Base-by-base conservation (phyloP, 2,888 invertebrate genomes). In the Punctoribates punctum region DNA sequence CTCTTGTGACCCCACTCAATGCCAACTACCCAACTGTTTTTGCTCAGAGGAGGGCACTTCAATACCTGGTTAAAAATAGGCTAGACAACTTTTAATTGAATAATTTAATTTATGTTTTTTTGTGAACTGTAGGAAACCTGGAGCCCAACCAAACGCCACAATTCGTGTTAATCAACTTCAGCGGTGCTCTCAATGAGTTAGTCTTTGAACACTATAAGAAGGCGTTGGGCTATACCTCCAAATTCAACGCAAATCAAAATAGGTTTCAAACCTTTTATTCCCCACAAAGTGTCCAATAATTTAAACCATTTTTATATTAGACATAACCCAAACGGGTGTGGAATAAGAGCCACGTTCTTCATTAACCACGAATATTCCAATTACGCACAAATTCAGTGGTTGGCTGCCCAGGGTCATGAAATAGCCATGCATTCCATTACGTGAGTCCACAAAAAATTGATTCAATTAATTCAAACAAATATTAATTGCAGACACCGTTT, bases 341-440 rank as follows among this genome's bases (percentile, higher is more conserved):
- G 90, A 20, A 90, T 95, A 80, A 89, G 88, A 80, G 95, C 94
- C 77, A 96, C 96, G 5, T 96, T 96, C 87, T 96, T 96, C 86
- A 88, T 94, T 79, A 91, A 95, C 9, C 96, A 96, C 83, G 91
- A 92, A 75, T 91, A 86, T 87, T 94, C 94, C 83, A 95, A 96
- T 86, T 96, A 96, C 85, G 92, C 91, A 81, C 92, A 93, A 89
- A 91, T 94, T 25, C 94, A 96, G 84, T 88, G 91, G 82, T 86
- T 96, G 75, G 93, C 93, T 75, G 91, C 91, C 81, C 90, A 91
- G 79, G 94, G 95, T 62, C 94, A 96, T 82, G 96, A 96, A 85
- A 92, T 95, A 79, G 92, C 90, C 0, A 88, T 92, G 3, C 92
- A 94, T 83, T 94, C 94, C 9, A 91, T 94, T 81, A 94, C 93